A percentile compares a stretch with the other conserved stretches of the same genome.
phyloP scores from a whole-genome alignment of 2,888 invertebrate species.

The Lasioglossum villosulum region DNA sequence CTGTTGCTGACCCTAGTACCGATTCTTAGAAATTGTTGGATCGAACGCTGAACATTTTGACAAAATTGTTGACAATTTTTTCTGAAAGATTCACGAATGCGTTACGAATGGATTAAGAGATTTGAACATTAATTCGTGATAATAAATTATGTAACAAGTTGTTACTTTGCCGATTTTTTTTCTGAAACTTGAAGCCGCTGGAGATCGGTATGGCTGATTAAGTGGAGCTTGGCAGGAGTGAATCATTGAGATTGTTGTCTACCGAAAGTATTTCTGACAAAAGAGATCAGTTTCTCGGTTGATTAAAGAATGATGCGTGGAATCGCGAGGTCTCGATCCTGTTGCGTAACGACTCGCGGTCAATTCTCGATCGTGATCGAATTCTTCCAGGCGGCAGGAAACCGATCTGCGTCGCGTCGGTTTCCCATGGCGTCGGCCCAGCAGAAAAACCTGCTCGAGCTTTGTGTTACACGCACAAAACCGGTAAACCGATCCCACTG shows the following conservation, averaged over 20 bases:
- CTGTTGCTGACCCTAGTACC: background rate
- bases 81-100: too few species aligned
- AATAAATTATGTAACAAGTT: too few species aligned
- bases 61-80: background rate
- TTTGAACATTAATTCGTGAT: too few species aligned
- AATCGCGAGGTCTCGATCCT: background rate
- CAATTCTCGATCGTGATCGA: slow-evolving; percentile 8
- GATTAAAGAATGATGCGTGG: background rate
- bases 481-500: slow-evolving; percentile 23
- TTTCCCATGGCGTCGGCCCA: background rate
- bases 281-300: background rate
- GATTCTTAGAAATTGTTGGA: background rate
- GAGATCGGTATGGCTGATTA: background rate
- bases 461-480: slow-evolving; percentile 14
- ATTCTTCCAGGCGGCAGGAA: slow-evolving; percentile 5
- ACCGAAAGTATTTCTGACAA: background rate
- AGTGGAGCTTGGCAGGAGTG: background rate
- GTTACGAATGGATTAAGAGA: too few species aligned
- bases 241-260: background rate
- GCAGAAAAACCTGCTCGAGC: slow-evolving; percentile 5
- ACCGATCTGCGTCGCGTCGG: slow-evolving; percentile 6
- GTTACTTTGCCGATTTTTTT: background rate
- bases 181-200: background rate
- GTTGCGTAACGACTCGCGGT: background rate
- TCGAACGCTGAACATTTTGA: background rate